Evolutionary conservation across 2,888 invertebrate species (phyloP), one percentile per base, ranked within the genome.

Genomic region (Noctuana brunneofusca): DNA sequence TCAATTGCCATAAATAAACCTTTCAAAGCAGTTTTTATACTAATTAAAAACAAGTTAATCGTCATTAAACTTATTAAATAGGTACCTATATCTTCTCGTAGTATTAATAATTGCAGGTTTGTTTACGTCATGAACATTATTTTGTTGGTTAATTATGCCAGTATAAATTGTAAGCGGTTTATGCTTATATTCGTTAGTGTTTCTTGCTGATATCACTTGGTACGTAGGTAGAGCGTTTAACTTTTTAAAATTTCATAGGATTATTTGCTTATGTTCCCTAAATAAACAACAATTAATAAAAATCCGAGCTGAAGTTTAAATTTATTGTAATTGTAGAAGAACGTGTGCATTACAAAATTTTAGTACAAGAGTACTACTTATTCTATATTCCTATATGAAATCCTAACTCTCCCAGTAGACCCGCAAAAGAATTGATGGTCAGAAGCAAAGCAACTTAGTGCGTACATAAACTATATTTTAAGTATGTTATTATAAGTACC

Each of bases 71-170:
- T 48, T 48, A 24, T 48, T 50, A 30, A 18, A 16, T 54, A 18
- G 27, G 38, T 49, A 41, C 41, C 2, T 50, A 58, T 24, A 52
- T 60, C n/a, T n/a, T n/a, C n/a, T n/a, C n/a, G n/a, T n/a, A n/a
- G n/a, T n/a, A n/a, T n/a, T n/a, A n/a, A n/a, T n/a, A n/a, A 55
- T 64, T 58, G 62, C 62, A 58, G 20, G 22, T 16, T 14, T 49
- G 22, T 58, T 68, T 66, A 66, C 67, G 67, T 66, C 67, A 68
- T 32, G n/a, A 49, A 52, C 58, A 66, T 65, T 65, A 64, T 62
- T 60, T 60, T 63, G 30, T 65, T 65, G 59, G 48, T 67, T 62
- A 52, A 64, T 54, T 54, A 12, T 14, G 22, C 12, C 38, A 20
- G 38, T 53, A 53, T 38, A 53, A 53, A 63, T 54, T 62, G 60